Conservation (phyloP, 2,113 vertebrate genomes). For the Phalacrocorax carbo region DNA sequence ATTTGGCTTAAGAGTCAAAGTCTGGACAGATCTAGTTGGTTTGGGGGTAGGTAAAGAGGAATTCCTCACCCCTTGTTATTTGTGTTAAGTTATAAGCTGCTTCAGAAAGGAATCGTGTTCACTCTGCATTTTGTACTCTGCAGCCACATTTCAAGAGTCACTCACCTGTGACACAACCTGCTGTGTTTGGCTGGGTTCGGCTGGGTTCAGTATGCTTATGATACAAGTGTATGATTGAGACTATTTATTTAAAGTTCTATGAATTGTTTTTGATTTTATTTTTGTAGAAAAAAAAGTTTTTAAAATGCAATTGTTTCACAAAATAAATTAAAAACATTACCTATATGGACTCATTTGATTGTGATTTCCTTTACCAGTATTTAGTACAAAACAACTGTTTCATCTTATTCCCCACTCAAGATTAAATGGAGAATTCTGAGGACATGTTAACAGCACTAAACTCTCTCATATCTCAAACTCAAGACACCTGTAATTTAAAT, state of each 20-base stretch:
- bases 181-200: conserved; percentile 30
- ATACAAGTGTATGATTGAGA: not conserved
- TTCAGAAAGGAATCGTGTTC: not conserved
- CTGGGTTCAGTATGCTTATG: not conserved
- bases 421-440: not conserved
- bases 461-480: not conserved
- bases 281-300: conserved; percentile 53
- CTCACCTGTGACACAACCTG: not conserved
- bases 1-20: not conserved
- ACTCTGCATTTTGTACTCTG: not conserved
- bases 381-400: not conserved
- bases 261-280: conserved; percentile 58
- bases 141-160: not conserved
- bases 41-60: not conserved
- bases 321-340: conserved; percentile 40
- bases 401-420: not conserved
- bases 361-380: not conserved
- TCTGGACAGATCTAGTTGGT: not conserved
- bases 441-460: not conserved
- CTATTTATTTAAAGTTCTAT: conserved; percentile 62
- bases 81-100: not conserved
- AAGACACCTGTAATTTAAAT: not conserved
- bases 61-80: not conserved
- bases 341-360: not conserved
- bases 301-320: conserved; percentile 25